phyloP scores from a whole-genome alignment of 2,113 vertebrate genomes.

The Gavia stellata region DNA sequence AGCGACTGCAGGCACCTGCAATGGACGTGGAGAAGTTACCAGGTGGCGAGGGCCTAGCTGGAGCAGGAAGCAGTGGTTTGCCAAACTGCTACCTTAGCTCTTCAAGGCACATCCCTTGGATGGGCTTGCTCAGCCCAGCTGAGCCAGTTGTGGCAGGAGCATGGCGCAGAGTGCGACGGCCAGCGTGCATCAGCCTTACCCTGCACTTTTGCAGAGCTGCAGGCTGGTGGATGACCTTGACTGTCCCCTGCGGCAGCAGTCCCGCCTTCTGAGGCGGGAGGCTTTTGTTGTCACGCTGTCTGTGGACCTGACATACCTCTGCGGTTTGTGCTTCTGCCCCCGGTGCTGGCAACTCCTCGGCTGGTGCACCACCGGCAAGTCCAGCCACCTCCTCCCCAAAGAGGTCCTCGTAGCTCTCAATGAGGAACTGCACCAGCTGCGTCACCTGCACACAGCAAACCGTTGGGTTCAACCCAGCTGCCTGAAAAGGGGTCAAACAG shows the following conservation, averaged over 20 bases:
- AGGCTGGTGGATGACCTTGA: neutral
- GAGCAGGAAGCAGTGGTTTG: too few species aligned
- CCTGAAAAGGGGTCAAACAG: neutral
- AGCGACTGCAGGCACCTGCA: too few species aligned
- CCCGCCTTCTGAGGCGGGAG: neutral
- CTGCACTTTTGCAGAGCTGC: too few species aligned
- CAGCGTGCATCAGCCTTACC: too few species aligned
- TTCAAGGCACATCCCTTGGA: too few species aligned
- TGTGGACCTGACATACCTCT: neutral
- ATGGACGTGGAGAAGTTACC: too few species aligned
- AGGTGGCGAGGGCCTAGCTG: too few species aligned
- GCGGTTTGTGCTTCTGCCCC: neutral
- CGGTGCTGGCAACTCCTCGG: accelerated
- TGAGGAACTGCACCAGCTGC: neutral
- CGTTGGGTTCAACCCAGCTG: neutral
- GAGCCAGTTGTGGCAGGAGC: too few species aligned
- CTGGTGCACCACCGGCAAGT: neutral
- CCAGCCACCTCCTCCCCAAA: neutral
- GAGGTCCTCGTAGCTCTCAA: neutral
- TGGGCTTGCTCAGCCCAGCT: too few species aligned
- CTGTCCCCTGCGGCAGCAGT: neutral
- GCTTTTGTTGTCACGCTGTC: neutral
- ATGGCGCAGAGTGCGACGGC: too few species aligned
- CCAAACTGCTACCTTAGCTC: too few species aligned
- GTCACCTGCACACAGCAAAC: neutral